These are phyloP conservation scores for Paedocypris sp. DNA, from an alignment of 2,113 vertebrate genomes.

Conservation along the genomic window DNA sequence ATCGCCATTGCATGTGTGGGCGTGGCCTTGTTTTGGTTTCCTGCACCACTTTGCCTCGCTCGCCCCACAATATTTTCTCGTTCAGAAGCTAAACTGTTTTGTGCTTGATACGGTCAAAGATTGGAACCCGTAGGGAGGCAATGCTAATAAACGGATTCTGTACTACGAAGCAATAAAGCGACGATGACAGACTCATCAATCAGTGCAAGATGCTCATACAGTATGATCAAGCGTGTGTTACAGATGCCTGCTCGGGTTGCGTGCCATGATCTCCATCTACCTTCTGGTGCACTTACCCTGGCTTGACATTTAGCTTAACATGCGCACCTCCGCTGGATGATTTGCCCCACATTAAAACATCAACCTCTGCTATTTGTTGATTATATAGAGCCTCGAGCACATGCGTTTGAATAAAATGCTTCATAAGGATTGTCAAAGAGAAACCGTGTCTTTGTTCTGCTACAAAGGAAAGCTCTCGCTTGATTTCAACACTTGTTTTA, in stretches of 20 bases:
- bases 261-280: neutral
- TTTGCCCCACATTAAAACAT: neutral
- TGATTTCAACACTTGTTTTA: conserved; percentile 18
- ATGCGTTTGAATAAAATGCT: neutral
- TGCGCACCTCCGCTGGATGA: too few relatives aligned
- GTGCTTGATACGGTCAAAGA: neutral
- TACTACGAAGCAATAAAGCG: conserved; percentile 12
- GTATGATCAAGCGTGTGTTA: conserved; percentile 12
- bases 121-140: neutral
- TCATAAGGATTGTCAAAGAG: neutral
- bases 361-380: conserved; percentile 18
- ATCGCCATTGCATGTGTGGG: too few relatives aligned
- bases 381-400: neutral
- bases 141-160: neutral
- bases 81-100: neutral
- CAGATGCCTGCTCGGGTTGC: conserved; percentile 14
- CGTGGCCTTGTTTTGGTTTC: too few relatives aligned
- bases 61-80: too few relatives aligned
- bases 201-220: neutral
- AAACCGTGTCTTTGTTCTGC: neutral
- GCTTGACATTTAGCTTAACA: neutral
- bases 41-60: too few relatives aligned
- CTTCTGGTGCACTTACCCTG: neutral
- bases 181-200: conserved; percentile 7
- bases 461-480: neutral